Conservation (phyloP, 2,888 invertebrate species). For the Caenorhabditis sp. region DNA sequence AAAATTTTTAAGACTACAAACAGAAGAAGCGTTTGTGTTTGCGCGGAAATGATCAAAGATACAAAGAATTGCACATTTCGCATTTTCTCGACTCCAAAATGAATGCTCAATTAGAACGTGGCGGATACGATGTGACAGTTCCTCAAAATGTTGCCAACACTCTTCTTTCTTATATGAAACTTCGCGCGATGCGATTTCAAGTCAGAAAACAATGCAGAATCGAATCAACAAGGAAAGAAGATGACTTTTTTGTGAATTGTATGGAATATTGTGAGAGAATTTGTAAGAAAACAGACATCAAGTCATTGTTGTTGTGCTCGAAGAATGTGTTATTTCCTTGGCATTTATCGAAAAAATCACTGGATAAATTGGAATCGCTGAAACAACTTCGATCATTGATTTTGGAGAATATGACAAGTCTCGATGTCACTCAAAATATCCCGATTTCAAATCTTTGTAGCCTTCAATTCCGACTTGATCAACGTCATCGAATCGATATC, state of each 20-base stretch:
- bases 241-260: conserved; percentile 43
- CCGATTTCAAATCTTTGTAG: conserved; percentile 13
- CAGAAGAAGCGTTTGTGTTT: conserved; percentile 41
- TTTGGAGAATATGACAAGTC: conserved; percentile 48
- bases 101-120: conserved; percentile 42
- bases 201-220: conserved; percentile 40
- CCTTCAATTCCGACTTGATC: conserved; percentile 45
- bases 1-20: conserved; percentile 40
- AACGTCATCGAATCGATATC: conserved; percentile 39
- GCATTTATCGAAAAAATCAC: conserved; percentile 33
- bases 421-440: conserved; percentile 24
- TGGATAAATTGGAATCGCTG: conserved; percentile 20
- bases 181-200: conserved; percentile 45
- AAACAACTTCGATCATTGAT: conserved; percentile 32
- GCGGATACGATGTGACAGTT: conserved; percentile 11
- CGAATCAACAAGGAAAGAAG: conserved; percentile 27
- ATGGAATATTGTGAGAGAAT: conserved; percentile 29
- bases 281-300: conserved; percentile 27
- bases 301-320: conserved; percentile 45
- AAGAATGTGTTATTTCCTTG: conserved; percentile 44
- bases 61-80: conserved; percentile 26
- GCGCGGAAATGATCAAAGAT: conserved; percentile 32
- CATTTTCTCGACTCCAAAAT: conserved; percentile 28
- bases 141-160: conserved; percentile 11
- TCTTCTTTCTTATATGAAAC: conserved; percentile 40